A percentile compares a stretch with the other conserved stretches of the same genome.
Conservation (phyloP, 2,113 vertebrate genomes). For the Cyprinodon variegatus region DNA sequence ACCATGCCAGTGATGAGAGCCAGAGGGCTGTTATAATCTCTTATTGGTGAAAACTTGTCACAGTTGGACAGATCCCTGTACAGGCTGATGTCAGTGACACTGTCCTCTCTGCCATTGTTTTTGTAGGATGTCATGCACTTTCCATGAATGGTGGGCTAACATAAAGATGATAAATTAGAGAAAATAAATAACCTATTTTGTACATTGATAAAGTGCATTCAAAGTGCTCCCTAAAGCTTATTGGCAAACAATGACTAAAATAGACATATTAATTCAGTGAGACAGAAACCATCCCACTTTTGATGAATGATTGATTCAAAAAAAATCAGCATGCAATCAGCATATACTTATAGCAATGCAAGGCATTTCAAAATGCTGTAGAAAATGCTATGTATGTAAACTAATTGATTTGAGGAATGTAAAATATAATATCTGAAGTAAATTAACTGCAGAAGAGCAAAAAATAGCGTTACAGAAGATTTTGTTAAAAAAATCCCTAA, state of each 20-base stretch:
- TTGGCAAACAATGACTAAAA: not conserved
- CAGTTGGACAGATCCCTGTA: conserved; percentile 86
- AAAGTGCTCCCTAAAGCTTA: not conserved
- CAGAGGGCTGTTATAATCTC: conserved; percentile 85
- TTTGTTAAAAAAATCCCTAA: not conserved
- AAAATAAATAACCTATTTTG: not conserved
- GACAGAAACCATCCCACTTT: too few species aligned
- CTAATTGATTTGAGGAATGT: not conserved
- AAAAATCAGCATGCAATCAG: too few species aligned
- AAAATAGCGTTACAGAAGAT: not conserved
- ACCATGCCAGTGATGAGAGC: conserved; percentile 90
- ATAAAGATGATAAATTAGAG: conserved; percentile 13
- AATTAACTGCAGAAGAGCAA: not conserved
- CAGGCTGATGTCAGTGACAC: conserved; percentile 84
- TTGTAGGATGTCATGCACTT: conserved; percentile 84
- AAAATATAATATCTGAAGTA: not conserved
- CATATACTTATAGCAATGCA: not conserved
- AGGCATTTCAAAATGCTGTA: too few species aligned
- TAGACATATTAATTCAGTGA: too few species aligned
- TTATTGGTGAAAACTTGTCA: conserved; percentile 83
- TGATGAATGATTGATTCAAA: too few species aligned
- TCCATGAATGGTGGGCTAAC: conserved; percentile 90
- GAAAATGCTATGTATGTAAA: not conserved
- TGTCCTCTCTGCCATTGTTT: conserved; percentile 78
- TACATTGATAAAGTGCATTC: not conserved